Evolutionary conservation across 2,797 vertebrate genomes (phyloP).

Genomic region (Xenopus petersii): DNA sequence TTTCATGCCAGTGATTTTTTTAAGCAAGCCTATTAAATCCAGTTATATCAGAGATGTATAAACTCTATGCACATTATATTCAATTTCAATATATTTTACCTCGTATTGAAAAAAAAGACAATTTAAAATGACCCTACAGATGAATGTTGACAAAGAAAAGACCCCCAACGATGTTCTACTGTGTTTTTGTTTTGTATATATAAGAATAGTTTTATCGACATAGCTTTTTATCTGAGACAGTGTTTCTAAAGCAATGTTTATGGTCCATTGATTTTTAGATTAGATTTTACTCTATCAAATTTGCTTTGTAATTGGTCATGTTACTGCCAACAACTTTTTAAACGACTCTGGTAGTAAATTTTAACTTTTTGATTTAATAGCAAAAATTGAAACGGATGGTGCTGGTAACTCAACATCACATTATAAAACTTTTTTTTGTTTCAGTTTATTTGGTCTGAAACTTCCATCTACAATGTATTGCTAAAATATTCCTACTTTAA

Average conservation of each 20-base stretch:
- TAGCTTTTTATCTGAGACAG: slow-evolving; percentile 28
- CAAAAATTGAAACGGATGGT: background rate
- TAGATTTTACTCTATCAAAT: slow-evolving; percentile 19
- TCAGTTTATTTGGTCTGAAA: slow-evolving; percentile 1
- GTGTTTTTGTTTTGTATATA: slow-evolving; percentile 40
- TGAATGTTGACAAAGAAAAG: slow-evolving; percentile 21
- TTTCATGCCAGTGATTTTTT: slow-evolving; percentile 66
- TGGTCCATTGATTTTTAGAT: slow-evolving; percentile 17
- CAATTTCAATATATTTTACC: slow-evolving; percentile 34
- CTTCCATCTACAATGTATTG: slow-evolving; percentile 1
- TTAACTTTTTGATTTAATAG: background rate
- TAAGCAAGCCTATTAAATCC: slow-evolving; percentile 58
- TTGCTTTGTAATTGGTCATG: slow-evolving; percentile 8
- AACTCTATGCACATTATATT: slow-evolving; percentile 60
- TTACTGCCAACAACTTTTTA: slow-evolving; percentile 12
- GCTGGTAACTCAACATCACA: background rate
- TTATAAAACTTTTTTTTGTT: slow-evolving; percentile 1
- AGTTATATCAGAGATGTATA: slow-evolving; percentile 68
- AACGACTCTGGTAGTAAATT: slow-evolving; percentile 2
- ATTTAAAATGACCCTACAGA: slow-evolving; percentile 35
- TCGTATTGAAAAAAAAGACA: slow-evolving; percentile 20
- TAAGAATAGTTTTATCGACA: slow-evolving; percentile 39
- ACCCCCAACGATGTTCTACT: slow-evolving; percentile 32
- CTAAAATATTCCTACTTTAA: background rate
- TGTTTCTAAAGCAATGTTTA: slow-evolving; percentile 29